Evolutionary conservation across 2,113 vertebrate genomes (phyloP), one percentile per base, ranked within the genome.

Genomic region (Urocitellus parryii): DNA sequence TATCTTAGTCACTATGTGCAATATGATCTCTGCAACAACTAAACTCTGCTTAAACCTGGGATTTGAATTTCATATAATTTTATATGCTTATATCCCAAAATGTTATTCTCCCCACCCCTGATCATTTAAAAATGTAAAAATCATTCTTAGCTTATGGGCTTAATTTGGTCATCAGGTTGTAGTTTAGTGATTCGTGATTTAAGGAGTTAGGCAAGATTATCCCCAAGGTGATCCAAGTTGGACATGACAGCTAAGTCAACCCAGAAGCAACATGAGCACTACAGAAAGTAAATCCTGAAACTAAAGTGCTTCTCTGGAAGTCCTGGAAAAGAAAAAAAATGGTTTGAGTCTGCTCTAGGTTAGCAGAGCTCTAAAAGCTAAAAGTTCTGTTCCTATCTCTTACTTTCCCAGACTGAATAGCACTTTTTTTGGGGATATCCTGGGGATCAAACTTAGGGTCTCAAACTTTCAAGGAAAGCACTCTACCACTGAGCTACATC

Each of bases 21-120:
- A 87, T 79, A 61, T 53, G 9, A 25, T 72, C 63, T 73, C 65
- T 56, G 24, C 88, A 42, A 88, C 27, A 94, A 51, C 42, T 65
- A 84, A 95, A 84, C 17, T 91, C 73, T 76, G 22, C 8, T n/a
- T 91, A 42, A 61, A 37, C 48, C 27, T 87, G 29, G 74, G 92
- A 90, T 80, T 90, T 91, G 32, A 76, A 68, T 91, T 93, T 93
- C 56, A 88, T 67, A 58, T 73, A 67, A 76, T 88, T 94, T 67
- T 39, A 90, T 82, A 63, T 90, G 51, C 18, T 39, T 90, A 9
- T 90, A 12, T 74, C 72, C 88, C 9, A 34, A 94, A 85, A 92
- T 87, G 81, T 72, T 67, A 76, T 96, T 95, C 94, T 22, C 12
- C 17, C 39, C 53, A 37, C 56, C 56, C 20, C 20, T 63, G 88